Evolutionary conservation across 2,888 invertebrate species (phyloP).

Genomic region (Furcula furcula): DNA sequence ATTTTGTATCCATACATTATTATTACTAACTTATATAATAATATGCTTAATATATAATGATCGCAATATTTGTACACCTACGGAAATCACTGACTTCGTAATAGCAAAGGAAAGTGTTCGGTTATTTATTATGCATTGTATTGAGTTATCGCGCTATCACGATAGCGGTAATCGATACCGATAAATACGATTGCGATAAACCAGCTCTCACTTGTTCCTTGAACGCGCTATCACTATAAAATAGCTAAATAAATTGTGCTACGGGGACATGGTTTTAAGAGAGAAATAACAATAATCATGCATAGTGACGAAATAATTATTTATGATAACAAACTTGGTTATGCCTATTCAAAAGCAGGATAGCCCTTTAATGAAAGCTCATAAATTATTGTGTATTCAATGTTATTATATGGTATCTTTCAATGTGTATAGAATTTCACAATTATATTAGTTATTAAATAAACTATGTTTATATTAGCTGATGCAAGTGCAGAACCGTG

Average conservation of each 20-base stretch:
- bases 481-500: conserved; percentile 44
- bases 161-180: conserved; percentile 64
- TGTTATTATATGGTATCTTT: no score
- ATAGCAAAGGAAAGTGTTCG: conserved; percentile 19
- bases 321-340: no score
- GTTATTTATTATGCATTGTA: conserved; percentile 39
- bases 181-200: conserved; percentile 56
- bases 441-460: conserved; percentile 21
- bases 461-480: conserved; percentile 47
- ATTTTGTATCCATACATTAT: no score
- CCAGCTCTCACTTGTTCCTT: conserved; percentile 39
- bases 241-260: conserved; percentile 20
- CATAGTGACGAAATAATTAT: neutral
- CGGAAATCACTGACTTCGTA: neutral
- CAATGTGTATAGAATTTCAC: no score
- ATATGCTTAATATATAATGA: no score
- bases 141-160: conserved; percentile 50
- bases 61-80: no score
- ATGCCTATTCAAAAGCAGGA: no score
- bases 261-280: conserved; percentile 24
- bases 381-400: no score
- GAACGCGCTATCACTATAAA: conserved; percentile 19
- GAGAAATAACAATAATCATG: conserved; percentile 18
- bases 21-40: no score
- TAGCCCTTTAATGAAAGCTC: no score